phyloP scores from a whole-genome alignment of 2,888 invertebrate species.

The Parapristionchus giblindavisi region DNA sequence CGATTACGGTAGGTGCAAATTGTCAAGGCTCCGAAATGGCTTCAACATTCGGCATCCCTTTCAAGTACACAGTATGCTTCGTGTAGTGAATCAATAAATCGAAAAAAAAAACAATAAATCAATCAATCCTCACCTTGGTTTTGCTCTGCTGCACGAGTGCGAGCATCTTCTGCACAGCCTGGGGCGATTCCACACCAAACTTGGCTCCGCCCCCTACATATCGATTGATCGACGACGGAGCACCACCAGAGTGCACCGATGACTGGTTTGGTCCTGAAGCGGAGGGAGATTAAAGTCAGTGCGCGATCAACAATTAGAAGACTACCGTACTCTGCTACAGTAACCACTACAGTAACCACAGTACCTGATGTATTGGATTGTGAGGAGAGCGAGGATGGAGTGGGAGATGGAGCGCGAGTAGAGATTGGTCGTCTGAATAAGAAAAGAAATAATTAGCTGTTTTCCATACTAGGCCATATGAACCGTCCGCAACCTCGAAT shows the following conservation, averaged over 20 bases:
- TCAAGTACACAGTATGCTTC: too few species aligned
- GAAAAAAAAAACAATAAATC: neutral
- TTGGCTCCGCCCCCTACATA: constrained; percentile 66
- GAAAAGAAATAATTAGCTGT: neutral
- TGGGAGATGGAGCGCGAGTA: constrained; percentile 81
- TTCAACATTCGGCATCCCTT: too few species aligned
- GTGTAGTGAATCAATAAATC: neutral
- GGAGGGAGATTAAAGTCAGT: constrained; percentile 83
- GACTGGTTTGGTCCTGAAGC: constrained; percentile 83
- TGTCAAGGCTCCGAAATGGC: too few species aligned
- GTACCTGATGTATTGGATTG: constrained; percentile 77
- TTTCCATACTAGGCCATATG: neutral
- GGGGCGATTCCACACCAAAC: constrained; percentile 88
- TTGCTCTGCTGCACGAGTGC: constrained; percentile 75
- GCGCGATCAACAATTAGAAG: neutral
- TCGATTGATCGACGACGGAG: neutral
- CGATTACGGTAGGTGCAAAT: too few species aligned
- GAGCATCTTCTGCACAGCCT: constrained; percentile 92
- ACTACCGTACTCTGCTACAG: too few species aligned
- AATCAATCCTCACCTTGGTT: constrained; percentile 32
- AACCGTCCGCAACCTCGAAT: too few species aligned
- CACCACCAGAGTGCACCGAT: constrained; percentile 74
- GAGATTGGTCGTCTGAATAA: constrained; percentile 17
- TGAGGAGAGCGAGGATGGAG: constrained; percentile 82
- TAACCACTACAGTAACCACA: neutral